These are phyloP conservation scores for Lophochroa leadbeateri DNA, from an alignment of 2,113 vertebrate genomes.

Conservation along the genomic window DNA sequence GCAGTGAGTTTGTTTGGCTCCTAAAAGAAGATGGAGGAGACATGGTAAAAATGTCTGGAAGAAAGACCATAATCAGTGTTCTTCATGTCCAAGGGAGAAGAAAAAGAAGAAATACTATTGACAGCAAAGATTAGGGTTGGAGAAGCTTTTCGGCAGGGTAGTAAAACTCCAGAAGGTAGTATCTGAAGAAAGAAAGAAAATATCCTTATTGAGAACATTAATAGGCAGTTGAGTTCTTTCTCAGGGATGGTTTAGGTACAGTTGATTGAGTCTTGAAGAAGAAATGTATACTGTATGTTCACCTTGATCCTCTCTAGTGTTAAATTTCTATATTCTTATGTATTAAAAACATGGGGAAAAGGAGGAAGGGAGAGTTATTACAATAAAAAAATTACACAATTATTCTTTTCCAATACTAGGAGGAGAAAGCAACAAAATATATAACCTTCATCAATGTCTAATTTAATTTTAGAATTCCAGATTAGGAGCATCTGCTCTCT, in stretches of 20 bases:
- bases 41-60: not conserved
- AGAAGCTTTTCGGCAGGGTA: not conserved
- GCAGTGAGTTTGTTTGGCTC: not conserved
- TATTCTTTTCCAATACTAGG: not conserved
- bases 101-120: not conserved
- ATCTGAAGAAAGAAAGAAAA: not conserved
- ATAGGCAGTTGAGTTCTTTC: not conserved
- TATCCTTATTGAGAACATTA: not conserved
- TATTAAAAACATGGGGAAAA: not conserved
- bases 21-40: not conserved
- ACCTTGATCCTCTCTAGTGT: not conserved
- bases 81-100: not conserved
- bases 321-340: not conserved
- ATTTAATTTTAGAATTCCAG: not conserved
- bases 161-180: not conserved
- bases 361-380: not conserved
- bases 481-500: not conserved
- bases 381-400: not conserved
- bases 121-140: not conserved
- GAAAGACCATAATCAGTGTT: not conserved
- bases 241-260: not conserved
- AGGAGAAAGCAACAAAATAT: not conserved
- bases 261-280: not conserved
- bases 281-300: not conserved
- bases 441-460: not conserved